phyloP scores from a whole-genome alignment of 2,797 vertebrate species.

The Trachops cirrhosus region DNA sequence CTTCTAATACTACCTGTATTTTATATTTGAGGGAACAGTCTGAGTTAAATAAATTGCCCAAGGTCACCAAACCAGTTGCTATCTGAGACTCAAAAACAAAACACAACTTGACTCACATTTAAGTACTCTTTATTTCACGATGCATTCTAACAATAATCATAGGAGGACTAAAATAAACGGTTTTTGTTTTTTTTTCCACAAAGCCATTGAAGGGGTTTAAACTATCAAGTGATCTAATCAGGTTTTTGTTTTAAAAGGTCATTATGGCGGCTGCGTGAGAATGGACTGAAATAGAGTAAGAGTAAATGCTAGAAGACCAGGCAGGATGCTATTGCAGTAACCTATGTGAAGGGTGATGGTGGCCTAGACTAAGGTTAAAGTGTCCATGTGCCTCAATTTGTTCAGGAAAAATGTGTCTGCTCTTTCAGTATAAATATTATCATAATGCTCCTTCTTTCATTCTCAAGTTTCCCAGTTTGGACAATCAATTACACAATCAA shows the following conservation, averaged over 20 bases:
- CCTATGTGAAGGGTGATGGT: not conserved
- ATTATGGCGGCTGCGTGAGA: not conserved
- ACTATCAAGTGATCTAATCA: not conserved
- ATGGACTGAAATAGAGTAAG: not conserved
- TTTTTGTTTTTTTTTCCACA: not conserved
- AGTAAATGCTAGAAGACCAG: not conserved
- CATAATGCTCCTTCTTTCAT: not conserved
- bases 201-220: not conserved
- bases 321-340: not conserved
- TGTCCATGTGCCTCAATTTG: not conserved
- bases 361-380: not conserved
- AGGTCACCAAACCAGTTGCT: constrained; percentile 37
- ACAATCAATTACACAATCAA: not conserved
- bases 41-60: constrained; percentile 33
- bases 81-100: constrained; percentile 28
- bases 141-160: constrained; percentile 35
- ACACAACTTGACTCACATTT: not conserved
- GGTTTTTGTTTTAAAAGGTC: not conserved
- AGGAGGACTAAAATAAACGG: not conserved
- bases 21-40: constrained; percentile 30
- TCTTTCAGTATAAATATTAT: not conserved
- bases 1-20: not conserved
- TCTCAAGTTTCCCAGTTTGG: not conserved
- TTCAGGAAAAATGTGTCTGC: not conserved
- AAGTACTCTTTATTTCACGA: not conserved